Evolutionary conservation across 2,797 vertebrate genomes (phyloP).

Genomic region (Eurystomus glaucurus): DNA sequence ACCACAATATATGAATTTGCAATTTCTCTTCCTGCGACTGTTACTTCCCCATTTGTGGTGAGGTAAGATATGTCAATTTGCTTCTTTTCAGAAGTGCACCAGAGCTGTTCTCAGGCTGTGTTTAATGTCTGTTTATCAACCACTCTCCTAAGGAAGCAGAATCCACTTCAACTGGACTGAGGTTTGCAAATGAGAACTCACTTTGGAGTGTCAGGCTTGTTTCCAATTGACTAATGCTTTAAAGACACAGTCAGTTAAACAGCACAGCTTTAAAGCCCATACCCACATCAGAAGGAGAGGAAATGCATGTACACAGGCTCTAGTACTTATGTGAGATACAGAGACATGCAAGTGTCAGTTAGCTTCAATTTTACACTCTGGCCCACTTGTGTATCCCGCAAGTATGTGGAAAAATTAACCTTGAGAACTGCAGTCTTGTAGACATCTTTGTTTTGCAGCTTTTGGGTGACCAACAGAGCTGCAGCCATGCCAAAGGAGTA

Average conservation of each 20-base stretch:
- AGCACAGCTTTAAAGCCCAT: neutral
- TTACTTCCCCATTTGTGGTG: neutral
- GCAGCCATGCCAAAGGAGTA: fast-evolving
- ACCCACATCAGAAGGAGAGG: slow-evolving; percentile 40
- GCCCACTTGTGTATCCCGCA: neutral
- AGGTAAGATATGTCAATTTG: neutral
- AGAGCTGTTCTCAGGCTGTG: neutral
- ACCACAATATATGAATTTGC: neutral
- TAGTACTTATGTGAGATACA: neutral
- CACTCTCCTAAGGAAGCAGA: neutral
- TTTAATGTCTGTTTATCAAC: slow-evolving; percentile 48
- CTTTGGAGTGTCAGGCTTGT: neutral
- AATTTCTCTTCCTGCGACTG: neutral
- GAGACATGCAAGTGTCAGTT: neutral
- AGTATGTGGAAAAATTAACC: neutral
- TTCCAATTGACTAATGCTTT: slow-evolving; percentile 22
- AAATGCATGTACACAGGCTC: neutral
- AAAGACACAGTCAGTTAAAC: slow-evolving; percentile 6
- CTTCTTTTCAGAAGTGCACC: neutral
- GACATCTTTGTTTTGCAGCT: neutral
- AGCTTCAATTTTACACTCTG: neutral
- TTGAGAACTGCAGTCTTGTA: neutral
- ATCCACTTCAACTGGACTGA: neutral
- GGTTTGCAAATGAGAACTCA: slow-evolving; percentile 16
- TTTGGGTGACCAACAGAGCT: neutral